Evolutionary conservation across 2,113 vertebrate genomes (phyloP).

Genomic region (Chaenocephalus aceratus): DNA sequence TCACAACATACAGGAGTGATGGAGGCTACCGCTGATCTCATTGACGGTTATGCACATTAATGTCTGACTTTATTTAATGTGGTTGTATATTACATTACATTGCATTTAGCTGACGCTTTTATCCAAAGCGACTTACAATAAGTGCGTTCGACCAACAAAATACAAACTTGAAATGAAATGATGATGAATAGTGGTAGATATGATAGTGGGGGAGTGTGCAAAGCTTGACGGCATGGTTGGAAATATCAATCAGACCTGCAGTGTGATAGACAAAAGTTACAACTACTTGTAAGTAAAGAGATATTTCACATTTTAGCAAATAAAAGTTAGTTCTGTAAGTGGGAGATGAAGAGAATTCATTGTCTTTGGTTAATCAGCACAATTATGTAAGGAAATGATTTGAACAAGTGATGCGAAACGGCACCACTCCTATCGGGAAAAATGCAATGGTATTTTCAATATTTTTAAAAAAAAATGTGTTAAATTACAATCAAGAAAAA

Average conservation of each 20-base stretch:
- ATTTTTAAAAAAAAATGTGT: background rate
- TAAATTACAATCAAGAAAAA: background rate
- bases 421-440: background rate
- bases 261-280: background rate
- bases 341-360: background rate
- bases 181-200: too few relatives aligned
- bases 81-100: background rate
- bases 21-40: background rate
- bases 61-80: background rate
- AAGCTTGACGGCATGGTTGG: background rate
- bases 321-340: background rate
- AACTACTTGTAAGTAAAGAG: background rate
- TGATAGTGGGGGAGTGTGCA: conserved; percentile 1
- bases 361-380: background rate
- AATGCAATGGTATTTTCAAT: background rate
- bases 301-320: background rate
- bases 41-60: conserved; percentile 33
- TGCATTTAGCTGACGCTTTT: too few relatives aligned
- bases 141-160: too few relatives aligned
- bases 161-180: too few relatives aligned
- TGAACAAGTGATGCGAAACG: background rate
- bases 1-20: background rate
- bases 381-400: background rate
- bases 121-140: too few relatives aligned
- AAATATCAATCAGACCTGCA: background rate